Evolutionary conservation across 2,113 vertebrate genomes (phyloP).

Genomic region (Neodon shergylaensis): DNA sequence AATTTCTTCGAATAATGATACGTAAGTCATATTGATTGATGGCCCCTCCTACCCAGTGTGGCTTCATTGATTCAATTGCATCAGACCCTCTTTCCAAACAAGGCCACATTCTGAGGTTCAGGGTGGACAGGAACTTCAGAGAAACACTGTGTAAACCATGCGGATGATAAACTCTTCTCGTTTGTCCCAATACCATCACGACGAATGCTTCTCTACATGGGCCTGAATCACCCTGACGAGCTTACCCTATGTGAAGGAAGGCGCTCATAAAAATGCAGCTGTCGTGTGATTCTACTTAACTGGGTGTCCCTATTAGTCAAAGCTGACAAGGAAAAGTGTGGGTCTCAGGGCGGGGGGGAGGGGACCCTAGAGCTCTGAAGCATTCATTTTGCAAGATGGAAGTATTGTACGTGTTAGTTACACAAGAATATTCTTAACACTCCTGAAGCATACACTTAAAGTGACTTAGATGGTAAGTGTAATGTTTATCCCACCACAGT

Average conservation of each 20-base stretch:
- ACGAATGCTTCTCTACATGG: neutral
- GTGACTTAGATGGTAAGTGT: neutral
- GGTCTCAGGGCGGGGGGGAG: neutral
- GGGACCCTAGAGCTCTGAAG: neutral
- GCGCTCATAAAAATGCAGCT: neutral
- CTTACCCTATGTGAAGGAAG: neutral
- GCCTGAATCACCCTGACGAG: neutral
- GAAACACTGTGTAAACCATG: neutral
- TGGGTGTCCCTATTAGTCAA: neutral
- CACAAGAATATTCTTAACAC: neutral
- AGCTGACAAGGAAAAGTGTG: neutral
- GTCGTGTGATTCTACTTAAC: neutral
- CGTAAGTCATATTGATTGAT: neutral
- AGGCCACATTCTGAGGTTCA: neutral
- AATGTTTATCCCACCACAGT: neutral
- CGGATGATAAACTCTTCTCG: neutral
- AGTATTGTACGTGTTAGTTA: neutral
- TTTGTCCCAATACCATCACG: neutral
- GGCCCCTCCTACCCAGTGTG: neutral
- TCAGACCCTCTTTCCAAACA: neutral
- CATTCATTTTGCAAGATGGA: neutral
- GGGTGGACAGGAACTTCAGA: neutral
- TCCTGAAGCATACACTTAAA: neutral
- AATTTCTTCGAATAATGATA: neutral
- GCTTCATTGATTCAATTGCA: neutral